Evolutionary conservation across 2,797 vertebrate species (phyloP).

Genomic region (Sebastolobus alascanus): DNA sequence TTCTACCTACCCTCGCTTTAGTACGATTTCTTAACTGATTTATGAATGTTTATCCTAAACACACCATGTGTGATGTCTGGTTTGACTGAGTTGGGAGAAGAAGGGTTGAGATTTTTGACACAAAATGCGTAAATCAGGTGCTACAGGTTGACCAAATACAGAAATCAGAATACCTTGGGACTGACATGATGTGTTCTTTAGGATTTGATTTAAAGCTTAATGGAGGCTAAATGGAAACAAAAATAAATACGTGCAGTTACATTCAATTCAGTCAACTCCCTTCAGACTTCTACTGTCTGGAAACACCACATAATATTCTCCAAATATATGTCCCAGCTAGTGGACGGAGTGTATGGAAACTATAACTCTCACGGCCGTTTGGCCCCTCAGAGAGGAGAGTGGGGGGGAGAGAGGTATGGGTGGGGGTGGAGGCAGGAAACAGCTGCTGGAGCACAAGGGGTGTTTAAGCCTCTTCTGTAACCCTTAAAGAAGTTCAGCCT

Average conservation of each 20-base stretch:
- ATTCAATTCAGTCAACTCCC: slow-evolving; percentile 15
- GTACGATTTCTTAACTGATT: too few relatives aligned
- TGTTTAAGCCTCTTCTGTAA: slow-evolving; percentile 53
- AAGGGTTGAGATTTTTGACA: not conserved
- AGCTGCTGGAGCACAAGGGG: slow-evolving; percentile 65
- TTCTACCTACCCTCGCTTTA: too few relatives aligned
- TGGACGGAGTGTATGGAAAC: slow-evolving; percentile 58
- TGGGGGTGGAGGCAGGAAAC: slow-evolving; percentile 76
- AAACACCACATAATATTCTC: slow-evolving; percentile 49
- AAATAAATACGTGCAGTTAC: slow-evolving; percentile 28
- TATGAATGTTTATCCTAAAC: not conserved
- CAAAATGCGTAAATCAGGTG: not conserved
- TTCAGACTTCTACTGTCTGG: slow-evolving; percentile 53
- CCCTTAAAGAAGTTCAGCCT: slow-evolving; percentile 58
- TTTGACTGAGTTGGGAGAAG: not conserved
- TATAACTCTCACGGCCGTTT: slow-evolving; percentile 44
- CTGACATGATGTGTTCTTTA: not conserved
- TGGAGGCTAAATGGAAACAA: slow-evolving; percentile 12
- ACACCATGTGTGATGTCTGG: not conserved
- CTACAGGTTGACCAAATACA: slow-evolving; percentile 18
- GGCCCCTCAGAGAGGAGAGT: slow-evolving; percentile 30
- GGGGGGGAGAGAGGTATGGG: slow-evolving; percentile 12
- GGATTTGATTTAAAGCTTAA: slow-evolving; percentile 5
- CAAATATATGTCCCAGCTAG: slow-evolving; percentile 5
- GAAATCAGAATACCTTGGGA: not conserved